phyloP scores from a whole-genome alignment of 1,140 invertebrate genomes.

The Trichomalopsis sarcophagae region DNA sequence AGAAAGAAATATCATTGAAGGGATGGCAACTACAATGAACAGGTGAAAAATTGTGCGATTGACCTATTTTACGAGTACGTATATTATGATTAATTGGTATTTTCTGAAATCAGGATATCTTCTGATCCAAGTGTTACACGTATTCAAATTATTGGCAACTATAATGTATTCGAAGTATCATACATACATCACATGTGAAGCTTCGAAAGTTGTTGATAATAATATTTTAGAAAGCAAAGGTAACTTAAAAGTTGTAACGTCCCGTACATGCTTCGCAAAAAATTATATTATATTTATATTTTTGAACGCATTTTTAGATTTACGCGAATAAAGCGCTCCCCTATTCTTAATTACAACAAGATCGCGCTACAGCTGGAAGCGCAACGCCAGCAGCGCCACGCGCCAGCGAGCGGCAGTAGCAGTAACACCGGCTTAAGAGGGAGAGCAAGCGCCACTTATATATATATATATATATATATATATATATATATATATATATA shows the following conservation, averaged over 20 bases:
- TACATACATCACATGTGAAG: slow-evolving; percentile 85
- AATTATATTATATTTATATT: too few relatives aligned
- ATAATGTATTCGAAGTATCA: slow-evolving; percentile 98
- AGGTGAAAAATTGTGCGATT: slow-evolving; percentile 71
- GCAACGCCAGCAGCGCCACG: too few relatives aligned
- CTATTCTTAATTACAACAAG: too few relatives aligned
- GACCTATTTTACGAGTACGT: slow-evolving; percentile 13
- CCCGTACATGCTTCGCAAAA: too few relatives aligned
- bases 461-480: too few relatives aligned
- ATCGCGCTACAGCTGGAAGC: too few relatives aligned
- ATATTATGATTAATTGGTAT: slow-evolving; percentile 3
- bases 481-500: too few relatives aligned
- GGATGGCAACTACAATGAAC: slow-evolving; percentile 92
- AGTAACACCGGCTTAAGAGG: too few relatives aligned
- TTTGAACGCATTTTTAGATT: too few relatives aligned
- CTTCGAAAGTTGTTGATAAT: slow-evolving; percentile 91
- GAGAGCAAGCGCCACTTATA: too few relatives aligned
- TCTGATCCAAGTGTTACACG: slow-evolving; percentile 69
- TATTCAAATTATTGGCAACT: slow-evolving; percentile 90
- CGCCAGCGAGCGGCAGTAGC: too few relatives aligned
- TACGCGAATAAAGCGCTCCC: too few relatives aligned
- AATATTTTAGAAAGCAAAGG: slow-evolving; percentile 89
- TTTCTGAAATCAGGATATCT: slow-evolving; percentile 59
- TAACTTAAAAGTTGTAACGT: slow-evolving; percentile 52
- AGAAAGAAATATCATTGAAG: slow-evolving; percentile 96